A percentile compares a stretch with the other conserved stretches of the same genome.
phyloP scores from a whole-genome alignment of 2,113 vertebrate species.

The Peromyscus polionotus region DNA sequence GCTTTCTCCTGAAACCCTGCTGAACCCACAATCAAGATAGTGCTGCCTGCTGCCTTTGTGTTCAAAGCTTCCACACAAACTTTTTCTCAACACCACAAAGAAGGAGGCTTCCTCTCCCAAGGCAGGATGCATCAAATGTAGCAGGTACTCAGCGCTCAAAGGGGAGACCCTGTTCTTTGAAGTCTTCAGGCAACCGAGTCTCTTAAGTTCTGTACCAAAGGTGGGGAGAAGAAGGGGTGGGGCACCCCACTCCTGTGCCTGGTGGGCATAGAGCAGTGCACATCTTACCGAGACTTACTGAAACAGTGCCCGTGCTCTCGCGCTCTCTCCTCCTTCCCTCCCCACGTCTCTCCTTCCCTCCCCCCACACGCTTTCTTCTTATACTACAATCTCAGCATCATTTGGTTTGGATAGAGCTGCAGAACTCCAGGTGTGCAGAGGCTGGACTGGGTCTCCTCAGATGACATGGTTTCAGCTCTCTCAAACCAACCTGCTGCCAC shows the following conservation, averaged over 20 bases:
- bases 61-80: not conserved
- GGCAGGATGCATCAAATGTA: not conserved
- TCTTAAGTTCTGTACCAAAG: not conserved
- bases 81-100: not conserved
- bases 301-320: not conserved
- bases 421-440: not conserved
- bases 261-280: not conserved
- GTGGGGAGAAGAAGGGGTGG: too few relatives aligned
- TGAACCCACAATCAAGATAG: not conserved
- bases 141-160: not conserved
- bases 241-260: not conserved
- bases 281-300: not conserved
- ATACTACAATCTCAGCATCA: not conserved
- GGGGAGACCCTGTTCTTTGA: not conserved
- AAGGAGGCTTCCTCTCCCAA: not conserved
- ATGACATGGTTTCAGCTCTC: not conserved
- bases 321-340: not conserved
- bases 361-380: too few relatives aligned
- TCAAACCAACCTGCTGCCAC: not conserved
- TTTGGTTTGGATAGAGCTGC: not conserved
- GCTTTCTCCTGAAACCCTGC: not conserved
- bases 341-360: fast-evolving
- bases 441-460: not conserved
- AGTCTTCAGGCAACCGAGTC: not conserved
- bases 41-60: not conserved